Base-by-base conservation (phyloP, 2,888 invertebrate species). In the Epistrophe grossulariae region DNA sequence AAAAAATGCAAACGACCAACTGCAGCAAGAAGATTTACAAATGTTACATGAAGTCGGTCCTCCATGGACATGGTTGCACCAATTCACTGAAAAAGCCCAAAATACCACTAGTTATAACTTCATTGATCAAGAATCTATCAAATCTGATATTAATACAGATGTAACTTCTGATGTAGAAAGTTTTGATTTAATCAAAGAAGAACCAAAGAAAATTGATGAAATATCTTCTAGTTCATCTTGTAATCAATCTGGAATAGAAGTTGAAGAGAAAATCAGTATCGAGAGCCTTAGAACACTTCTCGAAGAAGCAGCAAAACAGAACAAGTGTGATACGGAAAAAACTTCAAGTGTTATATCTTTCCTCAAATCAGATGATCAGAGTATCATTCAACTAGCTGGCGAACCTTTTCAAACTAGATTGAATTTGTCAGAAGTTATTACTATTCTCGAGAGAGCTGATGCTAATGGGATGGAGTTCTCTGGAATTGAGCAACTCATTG, bases 41-140 rank as follows among this genome's bases (percentile, higher is more conserved):
- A 87, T 90, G 59, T 55, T 90, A 0, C 82, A 52, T 0, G 89
- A 89, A 76, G 72, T 89, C 7, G 90, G 89, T 0, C 89, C 90
- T 13, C 90, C 90, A 9, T 90, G 90, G 90, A 88, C 89, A 13
- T 90, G 90, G 90, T 71, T 90, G n/a, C 88, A 89, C 68, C 88
- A 89, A 70, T 90, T 90, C 80, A 85, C 89, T n/a, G 60, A 70
- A 8, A 79, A 80, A 6, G 82, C 88, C 17, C 82, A 66, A 38
- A 79, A 84, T 1, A 77, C 88, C 0, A 79, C 85, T 52, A 90
- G 90, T 11, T 90, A 88, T 45, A 90, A 90, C 64, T 90, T 89
- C n/a, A 68, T 90, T 10, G 90, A 90, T 40, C 72, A 79, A 7
- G 68, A 88, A 28, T 89, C 88, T 2, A 79, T 89, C 17, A 24